Evolutionary conservation across 1,140 invertebrate genomes (phyloP).

Genomic region (Batillaria attramentaria): DNA sequence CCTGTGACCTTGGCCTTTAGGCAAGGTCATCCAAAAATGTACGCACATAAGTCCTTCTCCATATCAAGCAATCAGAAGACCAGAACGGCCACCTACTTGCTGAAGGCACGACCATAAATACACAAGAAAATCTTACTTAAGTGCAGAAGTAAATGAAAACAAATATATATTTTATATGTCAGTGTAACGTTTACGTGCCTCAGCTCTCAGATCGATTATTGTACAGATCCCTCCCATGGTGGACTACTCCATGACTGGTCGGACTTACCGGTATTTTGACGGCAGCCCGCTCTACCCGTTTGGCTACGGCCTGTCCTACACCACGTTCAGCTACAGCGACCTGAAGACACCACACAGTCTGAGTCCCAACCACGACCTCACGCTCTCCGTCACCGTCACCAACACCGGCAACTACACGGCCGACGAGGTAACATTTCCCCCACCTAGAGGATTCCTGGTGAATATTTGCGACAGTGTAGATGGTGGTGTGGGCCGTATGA

Average conservation of each 20-base stretch:
- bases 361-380: constrained; percentile 16
- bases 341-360: constrained; percentile 19
- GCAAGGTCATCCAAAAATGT: neutral
- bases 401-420: constrained; percentile 27
- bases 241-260: constrained; percentile 65
- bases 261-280: constrained; percentile 68
- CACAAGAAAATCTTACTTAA: too few relatives aligned
- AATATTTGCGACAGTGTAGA: too few relatives aligned
- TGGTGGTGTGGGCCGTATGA: too few relatives aligned
- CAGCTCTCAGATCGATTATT: too few relatives aligned
- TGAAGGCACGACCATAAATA: too few relatives aligned
- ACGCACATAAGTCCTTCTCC: neutral
- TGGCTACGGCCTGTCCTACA: constrained; percentile 69
- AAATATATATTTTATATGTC: too few relatives aligned
- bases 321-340: constrained; percentile 60
- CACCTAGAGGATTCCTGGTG: too few relatives aligned
- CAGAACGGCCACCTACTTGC: too few relatives aligned
- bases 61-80: too few relatives aligned
- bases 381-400: neutral
- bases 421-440: constrained; percentile 24
- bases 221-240: constrained; percentile 65
- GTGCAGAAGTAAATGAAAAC: too few relatives aligned
- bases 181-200: too few relatives aligned
- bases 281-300: constrained; percentile 64
- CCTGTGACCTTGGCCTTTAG: too few relatives aligned